A percentile compares a stretch with the other conserved stretches of the same genome.
Evolutionary conservation across 2,797 vertebrate species (phyloP).

Genomic region (Macropus fuliginosus): DNA sequence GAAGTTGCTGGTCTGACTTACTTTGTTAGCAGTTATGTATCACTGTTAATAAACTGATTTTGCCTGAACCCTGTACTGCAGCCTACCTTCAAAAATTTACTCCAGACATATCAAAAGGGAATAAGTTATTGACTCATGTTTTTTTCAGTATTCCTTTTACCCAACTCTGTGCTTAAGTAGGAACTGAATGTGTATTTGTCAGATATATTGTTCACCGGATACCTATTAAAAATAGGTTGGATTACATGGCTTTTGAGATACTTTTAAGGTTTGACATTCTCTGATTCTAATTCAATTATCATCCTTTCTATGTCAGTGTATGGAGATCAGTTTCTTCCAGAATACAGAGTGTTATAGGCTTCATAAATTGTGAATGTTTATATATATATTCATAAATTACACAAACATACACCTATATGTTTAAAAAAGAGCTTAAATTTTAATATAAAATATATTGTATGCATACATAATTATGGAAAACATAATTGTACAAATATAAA

Average conservation of each 20-base stretch:
- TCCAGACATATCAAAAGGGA: neutral
- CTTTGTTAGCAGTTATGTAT: neutral
- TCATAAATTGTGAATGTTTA: too few relatives aligned
- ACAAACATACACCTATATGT: too few relatives aligned
- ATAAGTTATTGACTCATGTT: neutral
- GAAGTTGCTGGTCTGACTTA: neutral
- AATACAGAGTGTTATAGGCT: neutral
- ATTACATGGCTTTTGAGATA: neutral
- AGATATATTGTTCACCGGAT: neutral
- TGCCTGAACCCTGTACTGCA: neutral
- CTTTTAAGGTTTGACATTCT: neutral
- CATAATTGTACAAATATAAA: neutral
- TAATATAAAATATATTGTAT: too few relatives aligned
- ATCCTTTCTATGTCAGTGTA: neutral
- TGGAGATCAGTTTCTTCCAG: neutral
- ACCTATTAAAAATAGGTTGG: neutral
- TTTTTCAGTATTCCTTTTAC: neutral
- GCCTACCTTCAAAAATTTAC: neutral
- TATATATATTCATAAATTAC: too few relatives aligned
- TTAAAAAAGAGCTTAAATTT: too few relatives aligned
- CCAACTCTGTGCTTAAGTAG: neutral
- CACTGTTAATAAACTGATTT: neutral
- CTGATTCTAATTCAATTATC: neutral
- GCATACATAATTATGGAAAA: too few relatives aligned
- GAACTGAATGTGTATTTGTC: neutral